phyloP scores from a whole-genome alignment of 2,113 vertebrate genomes.

The Chlorodrepanis virens region DNA sequence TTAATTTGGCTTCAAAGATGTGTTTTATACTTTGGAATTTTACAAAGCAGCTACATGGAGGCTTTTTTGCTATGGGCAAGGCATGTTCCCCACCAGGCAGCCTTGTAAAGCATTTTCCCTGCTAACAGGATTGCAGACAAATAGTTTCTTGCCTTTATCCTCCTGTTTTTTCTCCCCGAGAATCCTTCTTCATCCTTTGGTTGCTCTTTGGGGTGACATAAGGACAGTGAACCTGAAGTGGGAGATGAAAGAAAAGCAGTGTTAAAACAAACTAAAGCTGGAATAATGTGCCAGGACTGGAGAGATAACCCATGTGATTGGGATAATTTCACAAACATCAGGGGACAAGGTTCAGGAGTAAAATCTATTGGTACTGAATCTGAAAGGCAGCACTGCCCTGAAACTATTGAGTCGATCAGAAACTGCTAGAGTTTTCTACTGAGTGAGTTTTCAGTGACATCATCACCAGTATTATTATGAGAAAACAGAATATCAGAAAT shows the following conservation, averaged over 20 bases:
- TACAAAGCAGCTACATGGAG: not conserved
- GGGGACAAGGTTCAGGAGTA: not conserved
- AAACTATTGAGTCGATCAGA: not conserved
- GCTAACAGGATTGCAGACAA: not conserved
- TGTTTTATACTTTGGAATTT: constrained; percentile 10
- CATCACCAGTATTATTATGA: not conserved
- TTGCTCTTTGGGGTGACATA: not conserved
- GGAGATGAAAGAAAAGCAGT: not conserved
- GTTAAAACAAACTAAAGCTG: not conserved
- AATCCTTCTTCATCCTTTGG: not conserved
- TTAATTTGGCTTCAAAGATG: constrained; percentile 39
- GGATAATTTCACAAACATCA: constrained; percentile 3
- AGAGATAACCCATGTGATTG: not conserved
- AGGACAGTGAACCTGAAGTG: not conserved
- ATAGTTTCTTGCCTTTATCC: constrained; percentile 15
- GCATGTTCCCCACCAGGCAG: not conserved
- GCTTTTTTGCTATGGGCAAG: not conserved
- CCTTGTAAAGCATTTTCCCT: not conserved
- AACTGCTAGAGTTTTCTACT: not conserved
- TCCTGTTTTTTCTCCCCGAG: not conserved
- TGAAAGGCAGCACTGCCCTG: not conserved
- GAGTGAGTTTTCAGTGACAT: not conserved
- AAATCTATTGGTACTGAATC: not conserved
- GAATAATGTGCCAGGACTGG: not conserved
- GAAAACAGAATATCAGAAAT: not conserved